phyloP scores from a whole-genome alignment of 2,888 invertebrate genomes.

The Drosophila mimetica region DNA sequence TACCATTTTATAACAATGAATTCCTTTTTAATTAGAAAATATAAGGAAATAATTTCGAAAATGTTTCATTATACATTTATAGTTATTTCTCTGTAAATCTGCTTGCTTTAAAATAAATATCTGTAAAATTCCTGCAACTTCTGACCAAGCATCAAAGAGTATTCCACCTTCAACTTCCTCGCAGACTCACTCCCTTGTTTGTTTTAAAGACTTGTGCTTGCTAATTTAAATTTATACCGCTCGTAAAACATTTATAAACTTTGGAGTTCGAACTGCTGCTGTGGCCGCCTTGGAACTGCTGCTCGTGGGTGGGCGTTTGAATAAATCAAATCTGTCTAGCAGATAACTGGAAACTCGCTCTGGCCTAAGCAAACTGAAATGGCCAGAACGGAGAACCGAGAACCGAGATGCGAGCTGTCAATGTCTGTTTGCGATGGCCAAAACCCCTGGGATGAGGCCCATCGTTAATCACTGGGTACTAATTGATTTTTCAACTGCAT shows the following conservation, averaged over 20 bases:
- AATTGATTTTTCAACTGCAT: slow-evolving; percentile 67
- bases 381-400: slow-evolving; percentile 14
- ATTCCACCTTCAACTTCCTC: neutral
- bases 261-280: slow-evolving; percentile 24
- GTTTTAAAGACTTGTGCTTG: slow-evolving; percentile 23
- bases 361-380: slow-evolving; percentile 19
- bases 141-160: neutral
- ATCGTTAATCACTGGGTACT: slow-evolving; percentile 47
- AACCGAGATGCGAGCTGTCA: slow-evolving; percentile 26
- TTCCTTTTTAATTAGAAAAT: too few species aligned
- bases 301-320: slow-evolving; percentile 62
- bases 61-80: too few species aligned
- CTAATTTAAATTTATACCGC: slow-evolving; percentile 47
- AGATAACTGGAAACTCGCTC: slow-evolving; percentile 51
- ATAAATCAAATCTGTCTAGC: slow-evolving; percentile 70
- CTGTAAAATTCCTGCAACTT: neutral
- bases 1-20: too few species aligned
- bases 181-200: neutral
- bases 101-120: too few species aligned
- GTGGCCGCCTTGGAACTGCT: slow-evolving; percentile 17
- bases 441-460: slow-evolving; percentile 16
- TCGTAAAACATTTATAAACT: slow-evolving; percentile 56
- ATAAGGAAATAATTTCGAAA: too few species aligned
- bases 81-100: too few species aligned
- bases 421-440: slow-evolving; percentile 23